These are phyloP conservation scores for Lepidiolamprologus cunningtoni DNA, from an alignment of 2,113 vertebrate species.

Conservation along the genomic window DNA sequence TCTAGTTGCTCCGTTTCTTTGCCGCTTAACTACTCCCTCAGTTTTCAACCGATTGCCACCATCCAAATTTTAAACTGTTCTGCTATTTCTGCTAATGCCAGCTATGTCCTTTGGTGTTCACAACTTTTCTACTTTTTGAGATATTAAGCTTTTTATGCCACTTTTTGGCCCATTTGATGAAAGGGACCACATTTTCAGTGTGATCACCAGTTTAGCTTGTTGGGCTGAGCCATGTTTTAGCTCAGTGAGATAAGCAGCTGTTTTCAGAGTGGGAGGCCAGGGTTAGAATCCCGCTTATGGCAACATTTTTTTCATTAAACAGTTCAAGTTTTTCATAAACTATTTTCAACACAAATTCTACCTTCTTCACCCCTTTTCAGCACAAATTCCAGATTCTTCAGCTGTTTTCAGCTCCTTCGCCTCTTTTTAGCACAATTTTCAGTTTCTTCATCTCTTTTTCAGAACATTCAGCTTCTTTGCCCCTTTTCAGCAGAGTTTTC, in stretches of 20 bases:
- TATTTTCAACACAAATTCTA: background rate
- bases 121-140: background rate
- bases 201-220: background rate
- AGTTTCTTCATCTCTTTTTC: background rate
- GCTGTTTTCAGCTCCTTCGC: background rate
- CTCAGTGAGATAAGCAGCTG: background rate
- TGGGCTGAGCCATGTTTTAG: background rate
- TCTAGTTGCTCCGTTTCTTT: background rate
- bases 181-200: background rate
- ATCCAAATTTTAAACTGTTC: background rate
- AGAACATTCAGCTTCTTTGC: fast-evolving
- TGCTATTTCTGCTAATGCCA: background rate
- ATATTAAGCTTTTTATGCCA: background rate
- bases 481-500: fast-evolving
- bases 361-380: background rate
- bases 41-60: background rate
- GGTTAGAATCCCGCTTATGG: background rate
- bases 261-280: background rate
- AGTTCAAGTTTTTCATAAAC: background rate
- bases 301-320: background rate
- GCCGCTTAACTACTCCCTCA: background rate
- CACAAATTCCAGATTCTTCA: no score
- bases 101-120: background rate
- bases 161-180: background rate
- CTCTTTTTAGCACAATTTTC: fast-evolving